Evolutionary conservation across 2,113 vertebrate species (phyloP).

Genomic region (Mixornis gularis): DNA sequence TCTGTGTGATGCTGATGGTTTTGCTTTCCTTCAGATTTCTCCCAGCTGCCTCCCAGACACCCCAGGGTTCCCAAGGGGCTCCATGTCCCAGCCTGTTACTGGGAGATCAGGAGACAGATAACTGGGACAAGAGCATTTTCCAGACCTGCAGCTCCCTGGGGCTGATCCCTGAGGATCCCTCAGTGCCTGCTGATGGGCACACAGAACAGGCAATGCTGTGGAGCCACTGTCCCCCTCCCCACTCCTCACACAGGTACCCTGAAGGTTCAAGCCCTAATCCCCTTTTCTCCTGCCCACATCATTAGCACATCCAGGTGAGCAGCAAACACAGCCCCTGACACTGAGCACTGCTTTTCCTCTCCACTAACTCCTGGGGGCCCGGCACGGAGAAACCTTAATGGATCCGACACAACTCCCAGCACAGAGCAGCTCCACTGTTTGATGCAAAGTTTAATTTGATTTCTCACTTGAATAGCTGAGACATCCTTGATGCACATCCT

Average conservation of each 20-base stretch:
- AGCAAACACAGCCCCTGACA: background rate
- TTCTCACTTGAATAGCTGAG: conserved; percentile 62
- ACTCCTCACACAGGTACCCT: background rate
- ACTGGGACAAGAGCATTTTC: background rate
- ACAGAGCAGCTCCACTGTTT: background rate
- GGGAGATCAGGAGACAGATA: background rate
- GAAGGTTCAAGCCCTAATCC: background rate
- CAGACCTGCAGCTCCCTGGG: background rate
- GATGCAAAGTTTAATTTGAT: conserved; percentile 65
- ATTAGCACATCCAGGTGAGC: background rate
- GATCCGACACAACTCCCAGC: background rate
- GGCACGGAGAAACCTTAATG: background rate
- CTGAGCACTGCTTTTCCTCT: background rate
- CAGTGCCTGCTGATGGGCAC: background rate
- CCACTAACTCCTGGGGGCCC: background rate
- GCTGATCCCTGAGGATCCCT: background rate
- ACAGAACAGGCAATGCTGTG: accelerated
- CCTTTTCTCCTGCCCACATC: background rate
- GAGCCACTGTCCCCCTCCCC: background rate
- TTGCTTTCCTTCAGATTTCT: background rate
- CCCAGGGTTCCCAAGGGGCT: background rate
- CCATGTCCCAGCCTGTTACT: background rate
- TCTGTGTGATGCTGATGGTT: background rate
- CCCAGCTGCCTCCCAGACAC: background rate
- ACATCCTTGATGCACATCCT: conserved; percentile 33